These are phyloP conservation scores for Tympanuchus pallidicinctus DNA, from an alignment of 2,113 vertebrate genomes.

Conservation along the genomic window DNA sequence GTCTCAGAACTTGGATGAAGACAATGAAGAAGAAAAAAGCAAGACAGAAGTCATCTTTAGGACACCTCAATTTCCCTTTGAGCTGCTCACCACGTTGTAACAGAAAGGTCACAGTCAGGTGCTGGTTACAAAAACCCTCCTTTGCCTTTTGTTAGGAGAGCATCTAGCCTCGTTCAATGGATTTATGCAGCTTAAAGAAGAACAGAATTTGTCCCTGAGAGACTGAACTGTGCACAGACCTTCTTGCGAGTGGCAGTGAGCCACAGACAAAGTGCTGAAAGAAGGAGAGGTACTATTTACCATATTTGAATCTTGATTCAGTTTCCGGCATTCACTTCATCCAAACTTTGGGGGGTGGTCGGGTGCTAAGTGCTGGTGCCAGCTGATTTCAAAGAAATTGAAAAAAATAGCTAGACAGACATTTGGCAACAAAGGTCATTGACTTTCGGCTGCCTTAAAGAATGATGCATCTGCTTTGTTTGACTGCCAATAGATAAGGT, in stretches of 20 bases:
- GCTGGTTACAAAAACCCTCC: background rate
- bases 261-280: background rate
- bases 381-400: constrained; percentile 58
- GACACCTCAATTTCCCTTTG: background rate
- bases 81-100: background rate
- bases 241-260: background rate
- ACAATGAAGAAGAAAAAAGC: background rate
- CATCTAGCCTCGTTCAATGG: background rate
- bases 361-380: constrained; percentile 37
- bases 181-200: background rate
- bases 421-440: constrained; percentile 57
- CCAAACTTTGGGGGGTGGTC: constrained; percentile 29
- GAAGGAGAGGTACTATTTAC: constrained; percentile 3
- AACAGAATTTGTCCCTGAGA: background rate
- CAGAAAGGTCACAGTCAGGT: background rate
- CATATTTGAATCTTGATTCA: constrained; percentile 16
- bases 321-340: background rate
- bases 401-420: constrained; percentile 21
- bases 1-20: background rate
- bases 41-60: background rate
- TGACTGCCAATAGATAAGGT: constrained; percentile 78
- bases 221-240: constrained; percentile 9
- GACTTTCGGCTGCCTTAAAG: constrained; percentile 54
- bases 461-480: constrained; percentile 61
- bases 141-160: background rate